Evolutionary conservation across 2,113 vertebrate genomes (phyloP).

Genomic region (Holacanthus passer): DNA sequence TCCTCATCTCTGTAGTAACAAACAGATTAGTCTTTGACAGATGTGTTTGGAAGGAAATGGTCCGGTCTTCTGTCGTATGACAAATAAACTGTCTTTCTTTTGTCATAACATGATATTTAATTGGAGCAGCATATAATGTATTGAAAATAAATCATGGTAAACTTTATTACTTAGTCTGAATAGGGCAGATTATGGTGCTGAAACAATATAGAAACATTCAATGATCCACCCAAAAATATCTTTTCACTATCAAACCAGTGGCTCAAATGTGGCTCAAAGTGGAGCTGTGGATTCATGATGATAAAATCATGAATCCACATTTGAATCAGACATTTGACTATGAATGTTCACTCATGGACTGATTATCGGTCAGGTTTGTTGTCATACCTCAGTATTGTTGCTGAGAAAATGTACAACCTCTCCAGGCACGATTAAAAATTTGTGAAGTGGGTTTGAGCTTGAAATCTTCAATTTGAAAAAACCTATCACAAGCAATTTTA

Average conservation of each 20-base stretch:
- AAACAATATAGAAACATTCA: not conserved
- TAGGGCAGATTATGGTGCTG: not conserved
- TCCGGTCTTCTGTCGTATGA: not conserved
- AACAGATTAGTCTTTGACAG: constrained; percentile 65
- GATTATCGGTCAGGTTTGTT: no score
- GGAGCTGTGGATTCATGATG: no score
- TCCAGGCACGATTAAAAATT: not conserved
- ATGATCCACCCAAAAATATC: not conserved
- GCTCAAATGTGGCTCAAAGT: not conserved
- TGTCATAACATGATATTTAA: constrained; percentile 4
- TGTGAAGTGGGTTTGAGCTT: not conserved
- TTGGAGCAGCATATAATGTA: not conserved
- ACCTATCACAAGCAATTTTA: not conserved
- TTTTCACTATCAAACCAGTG: not conserved
- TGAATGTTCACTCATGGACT: no score
- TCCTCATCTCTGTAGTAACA: constrained; percentile 69
- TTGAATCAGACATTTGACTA: no score
- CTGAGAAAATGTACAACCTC: no score
- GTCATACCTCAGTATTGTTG: no score
- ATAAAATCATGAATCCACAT: no score
- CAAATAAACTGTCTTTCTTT: constrained; percentile 51
- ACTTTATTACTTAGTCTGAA: not conserved
- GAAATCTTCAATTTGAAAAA: not conserved
- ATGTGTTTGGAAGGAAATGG: constrained; percentile 41
- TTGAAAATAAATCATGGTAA: constrained; percentile 5